Evolutionary conservation across 2,797 vertebrate genomes (phyloP).

Genomic region (Tympanoctomys barrerae): DNA sequence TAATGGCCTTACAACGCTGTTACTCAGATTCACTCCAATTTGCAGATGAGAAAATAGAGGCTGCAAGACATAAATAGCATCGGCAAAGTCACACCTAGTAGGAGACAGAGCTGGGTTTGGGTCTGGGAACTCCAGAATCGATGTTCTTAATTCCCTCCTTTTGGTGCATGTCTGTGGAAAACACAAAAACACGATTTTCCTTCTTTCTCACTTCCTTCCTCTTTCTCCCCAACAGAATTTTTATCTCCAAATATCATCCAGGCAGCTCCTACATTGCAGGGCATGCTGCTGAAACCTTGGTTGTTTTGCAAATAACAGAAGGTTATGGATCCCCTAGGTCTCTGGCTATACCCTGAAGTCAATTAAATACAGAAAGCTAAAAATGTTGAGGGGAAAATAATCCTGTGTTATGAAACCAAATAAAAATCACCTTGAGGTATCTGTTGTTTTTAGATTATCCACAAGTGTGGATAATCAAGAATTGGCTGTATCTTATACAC

Average conservation of each 20-base stretch:
- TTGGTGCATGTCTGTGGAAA: background rate
- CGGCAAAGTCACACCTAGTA: background rate
- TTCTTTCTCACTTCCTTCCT: background rate
- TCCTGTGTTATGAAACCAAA: conserved; percentile 61
- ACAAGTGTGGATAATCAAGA: conserved; percentile 66
- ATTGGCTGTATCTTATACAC: conserved; percentile 55
- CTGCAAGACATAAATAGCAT: background rate
- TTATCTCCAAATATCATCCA: conserved; percentile 25
- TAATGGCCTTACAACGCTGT: background rate
- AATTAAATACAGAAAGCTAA: conserved; percentile 60
- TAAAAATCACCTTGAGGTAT: conserved; percentile 39
- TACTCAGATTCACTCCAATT: background rate
- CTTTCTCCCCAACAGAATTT: background rate
- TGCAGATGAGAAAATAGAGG: background rate
- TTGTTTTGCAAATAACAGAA: conserved; percentile 63
- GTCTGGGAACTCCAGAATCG: background rate
- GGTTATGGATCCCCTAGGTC: conserved; percentile 62
- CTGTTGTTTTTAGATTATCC: conserved; percentile 68
- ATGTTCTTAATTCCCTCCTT: background rate
- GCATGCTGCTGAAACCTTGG: background rate
- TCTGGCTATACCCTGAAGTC: conserved; percentile 60
- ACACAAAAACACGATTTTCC: background rate
- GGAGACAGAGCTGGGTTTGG: background rate
- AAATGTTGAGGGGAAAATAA: conserved; percentile 57
- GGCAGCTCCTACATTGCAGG: conserved; percentile 5